phyloP scores from a whole-genome alignment of 2,888 invertebrate species.

The Muschampia plurimacula region DNA sequence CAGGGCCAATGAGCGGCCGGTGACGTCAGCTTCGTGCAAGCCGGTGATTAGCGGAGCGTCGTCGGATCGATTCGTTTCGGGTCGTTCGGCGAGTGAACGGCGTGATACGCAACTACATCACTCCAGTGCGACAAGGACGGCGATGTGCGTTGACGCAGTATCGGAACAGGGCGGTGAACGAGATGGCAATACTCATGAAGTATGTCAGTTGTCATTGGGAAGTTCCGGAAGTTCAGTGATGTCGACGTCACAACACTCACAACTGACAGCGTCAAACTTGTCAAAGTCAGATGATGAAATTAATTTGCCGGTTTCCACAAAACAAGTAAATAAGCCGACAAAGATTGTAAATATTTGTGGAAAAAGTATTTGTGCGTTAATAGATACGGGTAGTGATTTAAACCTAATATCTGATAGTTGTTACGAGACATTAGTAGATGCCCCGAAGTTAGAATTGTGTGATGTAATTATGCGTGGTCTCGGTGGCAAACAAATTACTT shows the following conservation, averaged over 20 bases:
- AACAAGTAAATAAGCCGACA: background rate
- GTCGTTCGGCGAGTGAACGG: background rate
- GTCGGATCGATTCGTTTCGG: background rate
- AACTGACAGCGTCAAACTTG: background rate
- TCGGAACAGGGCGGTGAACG: background rate
- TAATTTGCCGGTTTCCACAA: background rate
- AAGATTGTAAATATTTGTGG: background rate
- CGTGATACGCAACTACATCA: background rate
- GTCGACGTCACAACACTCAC: background rate
- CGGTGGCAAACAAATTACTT: too few species aligned
- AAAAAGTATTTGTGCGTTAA: background rate
- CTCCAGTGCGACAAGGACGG: background rate
- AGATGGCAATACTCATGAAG: background rate
- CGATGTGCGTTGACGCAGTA: background rate
- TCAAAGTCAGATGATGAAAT: background rate
- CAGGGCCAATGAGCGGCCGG: background rate
- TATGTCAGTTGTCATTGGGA: background rate
- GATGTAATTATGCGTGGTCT: too few species aligned
- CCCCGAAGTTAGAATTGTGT: background rate
- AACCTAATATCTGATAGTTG: background rate
- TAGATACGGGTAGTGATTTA: background rate
- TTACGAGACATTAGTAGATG: background rate
- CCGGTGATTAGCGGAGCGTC: background rate
- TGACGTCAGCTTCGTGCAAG: constrained; percentile 1
- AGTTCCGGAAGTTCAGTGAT: background rate